phyloP scores from a whole-genome alignment of 2,888 invertebrate species.

The Hypomecis atomaria region DNA sequence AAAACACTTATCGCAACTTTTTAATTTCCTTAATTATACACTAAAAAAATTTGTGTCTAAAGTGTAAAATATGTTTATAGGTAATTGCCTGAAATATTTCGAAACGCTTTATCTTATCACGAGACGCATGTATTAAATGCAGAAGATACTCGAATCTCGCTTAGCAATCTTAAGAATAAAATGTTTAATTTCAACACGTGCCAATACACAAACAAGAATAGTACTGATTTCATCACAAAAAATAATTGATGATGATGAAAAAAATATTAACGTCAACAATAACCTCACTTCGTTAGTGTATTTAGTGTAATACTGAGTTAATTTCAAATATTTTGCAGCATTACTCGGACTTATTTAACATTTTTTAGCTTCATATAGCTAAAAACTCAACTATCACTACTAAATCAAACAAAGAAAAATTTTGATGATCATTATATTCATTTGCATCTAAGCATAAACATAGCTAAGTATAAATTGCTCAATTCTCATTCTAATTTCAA shows the following conservation, averaged over 20 bases:
- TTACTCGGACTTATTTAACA: no score
- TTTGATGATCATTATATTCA: neutral
- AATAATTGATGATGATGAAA: no score
- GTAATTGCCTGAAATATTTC: conserved; percentile 5
- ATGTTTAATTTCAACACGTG: no score
- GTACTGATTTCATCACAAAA: no score
- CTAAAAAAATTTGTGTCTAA: conserved; percentile 14
- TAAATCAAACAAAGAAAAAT: no score
- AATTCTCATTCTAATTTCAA: conserved; percentile 28
- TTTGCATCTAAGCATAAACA: neutral
- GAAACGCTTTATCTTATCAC: neutral
- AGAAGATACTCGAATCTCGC: neutral
- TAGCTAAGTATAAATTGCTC: conserved; percentile 27
- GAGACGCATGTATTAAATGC: neutral
- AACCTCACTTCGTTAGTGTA: no score
- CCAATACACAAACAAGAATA: no score
- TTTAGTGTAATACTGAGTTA: no score
- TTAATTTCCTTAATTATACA: conserved; percentile 47
- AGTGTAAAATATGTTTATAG: conserved; percentile 14
- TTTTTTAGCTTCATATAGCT: no score
- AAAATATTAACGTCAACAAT: no score
- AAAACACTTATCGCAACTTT: conserved; percentile 36
- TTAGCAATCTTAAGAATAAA: neutral
- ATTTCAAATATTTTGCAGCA: no score
- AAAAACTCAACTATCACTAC: no score